Base-by-base conservation (phyloP, 2,888 invertebrate species). In the Melieria crassipennis region DNA sequence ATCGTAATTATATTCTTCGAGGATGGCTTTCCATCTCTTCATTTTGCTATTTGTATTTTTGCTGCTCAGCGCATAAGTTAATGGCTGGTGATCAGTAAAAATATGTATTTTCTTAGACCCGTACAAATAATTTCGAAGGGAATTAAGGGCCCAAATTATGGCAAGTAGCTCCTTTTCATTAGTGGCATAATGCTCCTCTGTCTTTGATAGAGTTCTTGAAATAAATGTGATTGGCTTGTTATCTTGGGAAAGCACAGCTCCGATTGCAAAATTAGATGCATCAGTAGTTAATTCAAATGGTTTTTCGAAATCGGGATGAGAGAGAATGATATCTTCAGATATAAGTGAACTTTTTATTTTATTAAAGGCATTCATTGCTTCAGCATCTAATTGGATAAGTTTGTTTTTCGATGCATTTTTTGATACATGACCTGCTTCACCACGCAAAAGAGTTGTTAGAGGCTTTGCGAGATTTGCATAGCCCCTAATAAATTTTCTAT, bases 401-500 rank as follows among this genome's bases (percentile, higher is more conserved):
- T 47, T 63, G n/a, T 47, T 63, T 5, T 46, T 11, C 7, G 63
- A 47, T 13, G 10, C n/a, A n/a, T 43, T 63, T 48, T 47, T 63
- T 5, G 63, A 30, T 30, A 30, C 30, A 30, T 30, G 30, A 30
- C 30, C 30, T 30, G 7, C 50, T 3, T 50, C 50, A 42, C 62
- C 68, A 52, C 55, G 60, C 30, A 62, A 63, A 56, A 70, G 65
- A 10, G 43, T 42, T 60, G 73, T 70, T 9, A 73, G 56, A 42
- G 65, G 73, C 63, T 73, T 71, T n/a, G 71, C 71, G 4, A 69
- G 7, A 42, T 69, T 61, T 5, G 68, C 60, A 47, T 71, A 73
- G n/a, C n/a, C 61, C 42, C 61, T 50, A 50, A 69, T n/a, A 46
- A 61, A 69, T 5, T 55, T 43, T 4, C 62, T 42, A 45, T 62